Evolutionary conservation across 1,140 invertebrate species (phyloP), one percentile per base, ranked within the genome.

Genomic region (Mesaphorura yosii): DNA sequence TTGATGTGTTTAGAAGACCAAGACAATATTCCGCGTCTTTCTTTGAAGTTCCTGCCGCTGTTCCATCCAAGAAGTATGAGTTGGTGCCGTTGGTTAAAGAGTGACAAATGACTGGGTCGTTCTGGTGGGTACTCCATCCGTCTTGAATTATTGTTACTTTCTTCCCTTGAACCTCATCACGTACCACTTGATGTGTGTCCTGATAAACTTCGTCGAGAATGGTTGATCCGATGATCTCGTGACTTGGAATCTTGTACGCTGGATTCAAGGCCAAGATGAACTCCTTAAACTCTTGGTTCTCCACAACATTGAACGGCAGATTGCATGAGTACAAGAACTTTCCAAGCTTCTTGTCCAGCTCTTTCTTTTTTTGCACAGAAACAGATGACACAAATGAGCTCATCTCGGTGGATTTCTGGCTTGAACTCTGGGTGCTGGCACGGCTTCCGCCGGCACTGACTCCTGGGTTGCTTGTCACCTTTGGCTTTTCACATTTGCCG

Each of bases 121-220:
- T 17, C 28, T 40, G 38, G 7, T 5, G 31, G 7, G 54, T 50
- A 37, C 34, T 54, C 55, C 55, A 57, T 2, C 55, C 55, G 51
- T 53, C 45, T 29, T 57, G 55, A 12, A 41, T 10, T 34, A 57
- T 14, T 28, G 50, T 52, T 19, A 47, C 42, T 2, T 7, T 10
- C 20, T 51, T 51, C 2, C 31, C 25, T 3, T 41, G 10, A 2
- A 51, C 14, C 10, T 41, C 15, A 2, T 23, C 7, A 7, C 15
- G 2, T 17, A 51, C 31, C 14, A 28, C 38, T 28, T 23, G 3
- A 10, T 51, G 2, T 20, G 29, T 41, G 15, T 41, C 22, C 3
- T 40, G 20, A 26, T 41, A 40, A 3, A 51, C 39, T 41, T 51
- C 26, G 7, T 51, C 25, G 7, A 51, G 23, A 19, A 51, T 25